A percentile compares a stretch with the other conserved stretches of the same genome.
phyloP scores from a whole-genome alignment of 2,113 vertebrate species.

The Fregetta grallaria region DNA sequence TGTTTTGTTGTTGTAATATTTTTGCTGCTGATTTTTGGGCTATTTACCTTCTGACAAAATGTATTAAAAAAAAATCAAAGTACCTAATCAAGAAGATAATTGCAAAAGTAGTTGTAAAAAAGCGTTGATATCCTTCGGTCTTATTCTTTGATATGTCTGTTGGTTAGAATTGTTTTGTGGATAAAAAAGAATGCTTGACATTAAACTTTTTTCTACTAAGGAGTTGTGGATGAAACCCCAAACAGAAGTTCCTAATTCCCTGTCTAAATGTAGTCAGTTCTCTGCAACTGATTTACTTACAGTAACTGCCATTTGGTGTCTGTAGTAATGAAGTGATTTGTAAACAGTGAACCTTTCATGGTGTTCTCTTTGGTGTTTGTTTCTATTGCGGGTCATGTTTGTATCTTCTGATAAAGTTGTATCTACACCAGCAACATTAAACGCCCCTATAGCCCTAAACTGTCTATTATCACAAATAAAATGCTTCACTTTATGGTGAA shows the following conservation, averaged over 20 bases:
- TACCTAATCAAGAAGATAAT: slow-evolving; percentile 64
- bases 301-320: slow-evolving; percentile 82
- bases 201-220: slow-evolving; percentile 75
- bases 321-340: slow-evolving; percentile 81
- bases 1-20: slow-evolving; percentile 74
- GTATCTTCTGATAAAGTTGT: slow-evolving; percentile 75
- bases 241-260: slow-evolving; percentile 62
- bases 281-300: slow-evolving; percentile 75
- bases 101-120: slow-evolving; percentile 73
- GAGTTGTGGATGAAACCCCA: slow-evolving; percentile 67
- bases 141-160: slow-evolving; percentile 73
- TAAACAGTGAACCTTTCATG: slow-evolving; percentile 77
- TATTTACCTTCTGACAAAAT: slow-evolving; percentile 65
- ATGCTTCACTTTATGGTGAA: slow-evolving; percentile 70
- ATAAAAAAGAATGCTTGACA: slow-evolving; percentile 74
- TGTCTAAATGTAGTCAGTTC: slow-evolving; percentile 69
- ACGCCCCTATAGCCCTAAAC: slow-evolving; percentile 71
- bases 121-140: slow-evolving; percentile 65
- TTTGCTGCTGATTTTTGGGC: slow-evolving; percentile 76
- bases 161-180: slow-evolving; percentile 77
- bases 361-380: slow-evolving; percentile 78
- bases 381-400: slow-evolving; percentile 76
- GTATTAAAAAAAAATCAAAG: slow-evolving; percentile 52
- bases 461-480: slow-evolving; percentile 65
- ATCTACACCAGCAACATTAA: slow-evolving; percentile 76